phyloP scores from a whole-genome alignment of 2,797 vertebrate genomes.

The Urosaurus nigricauda region DNA sequence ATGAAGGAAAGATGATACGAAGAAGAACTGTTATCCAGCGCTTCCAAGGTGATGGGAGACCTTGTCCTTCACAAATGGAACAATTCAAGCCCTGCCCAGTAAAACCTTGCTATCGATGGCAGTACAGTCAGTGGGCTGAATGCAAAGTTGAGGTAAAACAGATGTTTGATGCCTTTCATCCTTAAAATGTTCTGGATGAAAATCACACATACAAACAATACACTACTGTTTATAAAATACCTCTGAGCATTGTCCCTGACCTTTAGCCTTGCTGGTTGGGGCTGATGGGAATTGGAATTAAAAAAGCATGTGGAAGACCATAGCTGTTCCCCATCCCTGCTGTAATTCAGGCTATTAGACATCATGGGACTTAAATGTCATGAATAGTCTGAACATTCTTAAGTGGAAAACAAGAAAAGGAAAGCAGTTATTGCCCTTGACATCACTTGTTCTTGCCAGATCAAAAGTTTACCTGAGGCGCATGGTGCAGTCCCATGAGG shows the following conservation, averaged over 20 bases:
- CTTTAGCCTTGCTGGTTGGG: neutral
- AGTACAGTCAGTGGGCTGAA: constrained; percentile 91
- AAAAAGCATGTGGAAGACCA: neutral
- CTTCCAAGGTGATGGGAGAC: constrained; percentile 95
- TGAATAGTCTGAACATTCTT: neutral
- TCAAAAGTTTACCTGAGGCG: neutral
- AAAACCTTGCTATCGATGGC: constrained; percentile 94
- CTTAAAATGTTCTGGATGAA: constrained; percentile 13
- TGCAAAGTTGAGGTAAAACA: constrained; percentile 92
- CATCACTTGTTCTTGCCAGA: neutral
- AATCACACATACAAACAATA: neutral
- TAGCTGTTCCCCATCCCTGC: neutral
- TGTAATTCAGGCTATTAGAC: neutral
- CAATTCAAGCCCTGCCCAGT: constrained; percentile 97
- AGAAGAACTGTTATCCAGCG: constrained; percentile 88
- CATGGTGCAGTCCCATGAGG: neutral
- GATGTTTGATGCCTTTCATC: neutral
- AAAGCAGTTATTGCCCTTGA: neutral
- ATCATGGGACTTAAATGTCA: neutral
- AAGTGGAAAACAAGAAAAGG: constrained; percentile 1
- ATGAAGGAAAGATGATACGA: constrained; percentile 92
- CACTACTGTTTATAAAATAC: neutral
- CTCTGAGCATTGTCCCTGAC: neutral
- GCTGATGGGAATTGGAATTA: too few relatives aligned
- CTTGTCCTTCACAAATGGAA: constrained; percentile 90